Conservation (phyloP, 2,888 invertebrate species). For the Mellilla xanthometata region DNA sequence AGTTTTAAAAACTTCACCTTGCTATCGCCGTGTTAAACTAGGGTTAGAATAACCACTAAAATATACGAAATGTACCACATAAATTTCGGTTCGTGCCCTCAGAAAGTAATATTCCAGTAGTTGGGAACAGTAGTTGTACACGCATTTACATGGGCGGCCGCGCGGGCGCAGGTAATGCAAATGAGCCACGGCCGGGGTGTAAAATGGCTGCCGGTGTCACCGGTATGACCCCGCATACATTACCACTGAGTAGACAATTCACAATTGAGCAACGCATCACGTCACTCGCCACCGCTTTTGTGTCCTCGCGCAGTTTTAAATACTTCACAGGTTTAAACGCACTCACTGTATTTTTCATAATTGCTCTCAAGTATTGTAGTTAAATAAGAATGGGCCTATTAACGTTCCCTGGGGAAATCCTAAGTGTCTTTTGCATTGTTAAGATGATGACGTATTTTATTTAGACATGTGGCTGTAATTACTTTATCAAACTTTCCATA, state of each 20-base stretch:
- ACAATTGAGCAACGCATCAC: slow-evolving; percentile 50
- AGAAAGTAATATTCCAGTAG: slow-evolving; percentile 37
- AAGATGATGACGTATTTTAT: too few relatives aligned
- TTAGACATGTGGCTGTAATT: too few relatives aligned
- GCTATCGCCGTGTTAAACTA: slow-evolving; percentile 1
- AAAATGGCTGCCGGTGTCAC: slow-evolving; percentile 52
- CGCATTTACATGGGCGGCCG: slow-evolving; percentile 37
- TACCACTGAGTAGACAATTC: slow-evolving; percentile 52
- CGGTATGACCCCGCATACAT: slow-evolving; percentile 72
- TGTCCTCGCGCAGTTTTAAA: slow-evolving; percentile 31
- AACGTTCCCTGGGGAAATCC: slow-evolving; percentile 1
- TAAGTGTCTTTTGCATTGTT: neutral
- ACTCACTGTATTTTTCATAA: slow-evolving; percentile 20
- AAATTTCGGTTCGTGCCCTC: slow-evolving; percentile 3
- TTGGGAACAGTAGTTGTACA: slow-evolving; percentile 22
- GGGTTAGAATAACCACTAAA: slow-evolving; percentile 11
- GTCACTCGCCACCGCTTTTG: slow-evolving; percentile 35
- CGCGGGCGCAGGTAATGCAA: slow-evolving; percentile 39
- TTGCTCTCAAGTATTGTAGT: neutral
- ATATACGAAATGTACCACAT: slow-evolving; percentile 12
- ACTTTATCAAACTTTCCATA: too few relatives aligned
- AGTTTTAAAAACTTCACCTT: too few relatives aligned
- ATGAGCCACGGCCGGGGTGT: slow-evolving; percentile 42
- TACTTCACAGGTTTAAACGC: slow-evolving; percentile 6
- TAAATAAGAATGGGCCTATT: slow-evolving; percentile 2